Percentiles rank a stretch among this genome's conserved stretches.
Conservation (phyloP, 1,140 invertebrate species). For the Lerema accius region DNA sequence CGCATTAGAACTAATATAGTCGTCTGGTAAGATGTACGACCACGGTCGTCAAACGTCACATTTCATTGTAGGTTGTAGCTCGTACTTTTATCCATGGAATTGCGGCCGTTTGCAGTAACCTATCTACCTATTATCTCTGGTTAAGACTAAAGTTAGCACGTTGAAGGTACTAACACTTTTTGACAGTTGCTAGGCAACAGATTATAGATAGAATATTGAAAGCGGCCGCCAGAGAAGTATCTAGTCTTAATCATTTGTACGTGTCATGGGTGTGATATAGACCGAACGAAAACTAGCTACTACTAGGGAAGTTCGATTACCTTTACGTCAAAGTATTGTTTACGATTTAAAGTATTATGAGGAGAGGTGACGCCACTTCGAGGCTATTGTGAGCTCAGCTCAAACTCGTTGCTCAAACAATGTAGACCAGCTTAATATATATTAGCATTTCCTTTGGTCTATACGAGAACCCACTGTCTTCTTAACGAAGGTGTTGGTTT, state of each 20-base stretch:
- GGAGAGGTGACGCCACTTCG: constrained; percentile 12
- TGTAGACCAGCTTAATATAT: background rate
- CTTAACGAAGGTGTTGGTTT: background rate
- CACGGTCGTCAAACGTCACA: background rate
- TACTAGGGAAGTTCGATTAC: background rate
- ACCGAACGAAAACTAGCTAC: constrained; percentile 9
- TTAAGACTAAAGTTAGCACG: too few relatives aligned
- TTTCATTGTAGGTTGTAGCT: background rate
- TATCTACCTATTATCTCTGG: too few relatives aligned
- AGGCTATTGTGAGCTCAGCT: constrained; percentile 16
- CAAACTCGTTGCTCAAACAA: constrained; percentile 10
- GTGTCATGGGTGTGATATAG: constrained; percentile 9
- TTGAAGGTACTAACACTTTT: too few relatives aligned
- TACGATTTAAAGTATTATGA: constrained; percentile 21
- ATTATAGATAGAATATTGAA: too few relatives aligned
- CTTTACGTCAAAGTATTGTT: constrained; percentile 3
- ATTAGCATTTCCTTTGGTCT: constrained; percentile 19
- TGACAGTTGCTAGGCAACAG: too few relatives aligned
- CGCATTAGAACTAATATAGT: background rate
- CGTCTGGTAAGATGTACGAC: background rate
- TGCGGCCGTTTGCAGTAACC: too few relatives aligned
- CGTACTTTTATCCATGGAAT: background rate
- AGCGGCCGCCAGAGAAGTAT: constrained; percentile 4
- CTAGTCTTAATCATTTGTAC: constrained; percentile 6
- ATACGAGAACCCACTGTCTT: constrained; percentile 13